phyloP scores from a whole-genome alignment of 1,140 invertebrate genomes.

The Drosophila grimshawi region DNA sequence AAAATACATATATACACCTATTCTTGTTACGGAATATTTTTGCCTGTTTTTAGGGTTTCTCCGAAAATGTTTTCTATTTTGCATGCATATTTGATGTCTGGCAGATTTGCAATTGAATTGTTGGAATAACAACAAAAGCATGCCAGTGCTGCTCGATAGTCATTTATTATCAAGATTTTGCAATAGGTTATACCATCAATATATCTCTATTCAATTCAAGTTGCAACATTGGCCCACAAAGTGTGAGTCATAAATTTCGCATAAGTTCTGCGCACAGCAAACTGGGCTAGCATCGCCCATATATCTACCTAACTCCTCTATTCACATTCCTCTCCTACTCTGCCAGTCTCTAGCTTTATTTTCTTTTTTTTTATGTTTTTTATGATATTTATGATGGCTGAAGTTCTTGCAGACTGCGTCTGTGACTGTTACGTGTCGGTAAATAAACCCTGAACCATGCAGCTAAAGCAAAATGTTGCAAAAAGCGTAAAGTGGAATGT shows the following conservation, averaged over 20 bases:
- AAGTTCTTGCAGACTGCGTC: slow-evolving; percentile 36
- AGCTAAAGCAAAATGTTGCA: slow-evolving; percentile 59
- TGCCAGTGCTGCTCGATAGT: slow-evolving; percentile 23
- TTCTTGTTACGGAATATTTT: slow-evolving; percentile 43
- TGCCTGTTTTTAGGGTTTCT: too few relatives aligned
- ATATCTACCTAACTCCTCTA: not conserved
- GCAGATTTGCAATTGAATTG: slow-evolving; percentile 74
- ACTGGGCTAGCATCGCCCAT: slow-evolving; percentile 11
- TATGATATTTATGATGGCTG: slow-evolving; percentile 78
- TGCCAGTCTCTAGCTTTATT: not conserved
- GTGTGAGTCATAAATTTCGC: slow-evolving; percentile 78
- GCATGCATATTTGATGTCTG: slow-evolving; percentile 56
- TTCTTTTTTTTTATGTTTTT: slow-evolving; percentile 51
- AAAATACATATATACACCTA: not conserved
- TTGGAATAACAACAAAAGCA: slow-evolving; percentile 8
- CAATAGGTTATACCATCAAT: slow-evolving; percentile 69
- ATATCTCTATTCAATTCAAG: slow-evolving; percentile 81
- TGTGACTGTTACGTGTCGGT: slow-evolving; percentile 70
- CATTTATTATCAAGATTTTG: slow-evolving; percentile 69
- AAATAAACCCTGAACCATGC: slow-evolving; percentile 74
- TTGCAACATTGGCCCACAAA: slow-evolving; percentile 69
- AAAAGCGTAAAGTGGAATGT: slow-evolving; percentile 28
- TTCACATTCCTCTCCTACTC: not conserved
- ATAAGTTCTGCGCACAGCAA: slow-evolving; percentile 59
- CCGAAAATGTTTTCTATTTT: not conserved